Evolutionary conservation across 1,140 invertebrate species (phyloP).

Genomic region (Tetramorium parvispinum): DNA sequence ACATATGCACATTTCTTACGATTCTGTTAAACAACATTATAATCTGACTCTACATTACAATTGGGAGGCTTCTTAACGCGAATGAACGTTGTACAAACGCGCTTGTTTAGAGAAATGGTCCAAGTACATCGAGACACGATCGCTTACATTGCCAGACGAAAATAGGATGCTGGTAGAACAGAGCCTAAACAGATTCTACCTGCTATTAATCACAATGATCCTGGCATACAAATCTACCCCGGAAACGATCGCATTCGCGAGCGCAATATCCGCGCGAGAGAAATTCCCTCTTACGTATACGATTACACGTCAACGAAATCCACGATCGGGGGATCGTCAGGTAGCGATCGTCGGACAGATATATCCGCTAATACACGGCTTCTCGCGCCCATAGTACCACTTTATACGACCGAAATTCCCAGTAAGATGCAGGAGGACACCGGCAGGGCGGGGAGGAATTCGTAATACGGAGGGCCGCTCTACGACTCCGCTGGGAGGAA

Average conservation of each 20-base stretch:
- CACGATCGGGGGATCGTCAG: background rate
- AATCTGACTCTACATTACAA: background rate
- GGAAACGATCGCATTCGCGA: background rate
- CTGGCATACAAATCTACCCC: background rate
- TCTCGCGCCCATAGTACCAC: conserved; percentile 77
- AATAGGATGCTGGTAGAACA: background rate
- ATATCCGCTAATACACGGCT: conserved; percentile 75
- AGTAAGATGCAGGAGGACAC: conserved; percentile 75
- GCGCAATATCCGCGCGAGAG: background rate
- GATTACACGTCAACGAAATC: conserved; percentile 56
- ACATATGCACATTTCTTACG: conserved; percentile 36
- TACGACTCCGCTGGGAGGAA: conserved; percentile 86
- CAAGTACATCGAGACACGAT: background rate
- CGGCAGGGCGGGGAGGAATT: conserved; percentile 80
- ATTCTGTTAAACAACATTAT: conserved; percentile 21
- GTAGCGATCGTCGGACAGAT: conserved; percentile 47
- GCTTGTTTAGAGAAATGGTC: background rate
- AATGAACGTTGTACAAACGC: background rate
- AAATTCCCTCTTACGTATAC: background rate
- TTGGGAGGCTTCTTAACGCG: no score
- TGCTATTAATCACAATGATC: background rate
- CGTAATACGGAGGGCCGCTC: conserved; percentile 85
- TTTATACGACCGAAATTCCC: conserved; percentile 78
- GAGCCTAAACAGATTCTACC: background rate
- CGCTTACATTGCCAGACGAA: background rate